Conservation (phyloP, 2,113 vertebrate species). For the Chaetorhynchus papuensis region DNA sequence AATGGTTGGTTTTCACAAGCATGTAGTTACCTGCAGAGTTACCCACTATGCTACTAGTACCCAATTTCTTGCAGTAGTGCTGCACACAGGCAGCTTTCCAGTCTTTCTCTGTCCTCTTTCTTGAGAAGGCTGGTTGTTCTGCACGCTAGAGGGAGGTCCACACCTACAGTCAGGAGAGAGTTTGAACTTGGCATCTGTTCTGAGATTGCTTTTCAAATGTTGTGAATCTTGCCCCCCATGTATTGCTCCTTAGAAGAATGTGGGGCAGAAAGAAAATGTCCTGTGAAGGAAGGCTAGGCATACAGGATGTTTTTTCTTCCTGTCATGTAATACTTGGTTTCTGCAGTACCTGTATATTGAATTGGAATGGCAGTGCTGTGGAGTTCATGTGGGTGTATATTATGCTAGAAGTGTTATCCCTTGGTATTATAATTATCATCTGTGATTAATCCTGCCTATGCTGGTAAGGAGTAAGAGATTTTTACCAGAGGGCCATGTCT, state of each 20-base stretch:
- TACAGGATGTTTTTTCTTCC: slow-evolving; percentile 1
- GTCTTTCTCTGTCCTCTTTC: background rate
- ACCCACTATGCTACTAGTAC: background rate
- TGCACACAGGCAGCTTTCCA: background rate
- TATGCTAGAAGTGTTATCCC: slow-evolving; percentile 32
- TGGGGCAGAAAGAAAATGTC: background rate
- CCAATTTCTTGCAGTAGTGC: background rate
- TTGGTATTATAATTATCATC: slow-evolving; percentile 43
- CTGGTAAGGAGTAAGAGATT: slow-evolving; percentile 3
- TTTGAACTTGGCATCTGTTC: background rate
- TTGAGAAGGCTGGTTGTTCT: background rate
- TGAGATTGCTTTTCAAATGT: background rate
- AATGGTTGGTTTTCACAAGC: background rate
- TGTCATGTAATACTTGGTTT: background rate
- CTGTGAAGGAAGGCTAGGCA: background rate
- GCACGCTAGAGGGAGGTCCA: background rate
- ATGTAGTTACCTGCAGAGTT: background rate
- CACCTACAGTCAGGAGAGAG: background rate
- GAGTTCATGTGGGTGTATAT: slow-evolving; percentile 23
- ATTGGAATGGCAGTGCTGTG: slow-evolving; percentile 29
- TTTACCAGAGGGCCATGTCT: slow-evolving; percentile 6
- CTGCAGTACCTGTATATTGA: slow-evolving; percentile 1
- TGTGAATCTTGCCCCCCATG: background rate
- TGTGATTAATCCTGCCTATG: slow-evolving; percentile 41
- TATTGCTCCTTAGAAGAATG: background rate